phyloP scores from a whole-genome alignment of 2,888 invertebrate genomes.

The Macroteleia sp. region DNA sequence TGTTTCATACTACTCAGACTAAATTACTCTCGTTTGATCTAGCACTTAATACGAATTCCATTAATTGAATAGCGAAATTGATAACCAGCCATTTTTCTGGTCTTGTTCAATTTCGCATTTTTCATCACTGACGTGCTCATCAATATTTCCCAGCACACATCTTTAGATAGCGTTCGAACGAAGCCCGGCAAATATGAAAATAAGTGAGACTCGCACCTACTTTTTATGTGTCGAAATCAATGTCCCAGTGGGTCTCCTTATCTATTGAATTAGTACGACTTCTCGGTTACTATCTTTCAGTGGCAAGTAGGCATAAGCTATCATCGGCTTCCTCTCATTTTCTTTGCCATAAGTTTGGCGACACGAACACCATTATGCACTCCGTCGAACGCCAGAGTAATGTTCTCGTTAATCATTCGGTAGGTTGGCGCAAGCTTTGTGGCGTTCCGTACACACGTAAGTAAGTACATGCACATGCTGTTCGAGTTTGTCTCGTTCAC shows the following conservation, averaged over 20 bases:
- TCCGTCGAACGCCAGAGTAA: slow-evolving; percentile 68
- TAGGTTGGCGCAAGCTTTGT: slow-evolving; percentile 55
- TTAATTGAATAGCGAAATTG: slow-evolving; percentile 5
- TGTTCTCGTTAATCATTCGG: slow-evolving; percentile 68
- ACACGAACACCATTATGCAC: slow-evolving; percentile 68
- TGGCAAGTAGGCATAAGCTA: slow-evolving; percentile 37
- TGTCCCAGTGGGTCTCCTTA: too few species aligned
- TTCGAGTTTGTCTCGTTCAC: slow-evolving; percentile 12
- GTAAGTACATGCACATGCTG: slow-evolving; percentile 44
- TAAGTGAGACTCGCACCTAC: too few species aligned
- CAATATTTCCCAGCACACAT: slow-evolving; percentile 7
- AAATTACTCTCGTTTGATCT: background rate
- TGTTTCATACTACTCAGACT: background rate
- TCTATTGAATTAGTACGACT: too few species aligned
- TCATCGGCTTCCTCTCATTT: slow-evolving; percentile 57
- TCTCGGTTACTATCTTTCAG: too few species aligned
- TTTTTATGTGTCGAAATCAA: too few species aligned
- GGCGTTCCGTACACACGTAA: slow-evolving; percentile 18
- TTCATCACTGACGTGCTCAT: slow-evolving; percentile 21
- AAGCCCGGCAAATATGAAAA: too few species aligned
- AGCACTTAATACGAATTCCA: background rate
- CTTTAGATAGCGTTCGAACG: slow-evolving; percentile 4
- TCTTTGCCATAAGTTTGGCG: slow-evolving; percentile 45
- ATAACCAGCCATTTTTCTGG: background rate
- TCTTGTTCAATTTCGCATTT: slow-evolving; percentile 20